Base-by-base conservation (phyloP, 2,888 invertebrate genomes). In the Harpalus rufipes region DNA sequence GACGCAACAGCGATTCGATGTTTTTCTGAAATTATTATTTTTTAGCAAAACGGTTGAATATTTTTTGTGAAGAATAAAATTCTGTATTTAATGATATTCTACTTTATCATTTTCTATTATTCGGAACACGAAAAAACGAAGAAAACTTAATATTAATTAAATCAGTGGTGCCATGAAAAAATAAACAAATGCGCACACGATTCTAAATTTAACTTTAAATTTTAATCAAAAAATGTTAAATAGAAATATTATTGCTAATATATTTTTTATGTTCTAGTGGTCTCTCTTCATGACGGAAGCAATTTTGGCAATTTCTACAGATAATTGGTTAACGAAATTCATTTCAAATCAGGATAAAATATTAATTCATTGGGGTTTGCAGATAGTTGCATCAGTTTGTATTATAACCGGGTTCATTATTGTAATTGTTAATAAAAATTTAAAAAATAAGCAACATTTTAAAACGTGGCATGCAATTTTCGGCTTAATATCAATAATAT, bases 281-380 rank as follows among this genome's bases (percentile, higher is more conserved):
- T 87, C 89, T 86, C 85, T 90, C 6, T 63, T 91, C 41, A 89
- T 91, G 90, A 88, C 89, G 4, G 90, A 90, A 87, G 90, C 89
- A 25, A 88, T 91, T 58, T 86, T 90, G 63, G 86, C 89, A 10
- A 86, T 90, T 32, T 87, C 89, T 44, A 88, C 89, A 83, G 88
- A 90, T 85, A 91, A 90, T 86, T 87, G 89, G 7, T 85, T 90
- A 39, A 87, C 87, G 44, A 87, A 86, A 84, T 87, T 86, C 39
- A 86, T 87, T 21, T 84, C 86, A 18, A 85, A 84, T 25, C 65
- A 59, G n/a, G 79, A 85, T 25, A 88, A 89, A 87, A 87, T 90
- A 5, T 87, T 88, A 18, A 86, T 88, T 10, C 91, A 91, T 86
- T 90, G 90, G 89, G 86, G 89, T 44, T 74, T 89, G 18, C 88